These are phyloP conservation scores for Peromyscus polionotus DNA, from an alignment of 2,113 vertebrate species.

Conservation along the genomic window DNA sequence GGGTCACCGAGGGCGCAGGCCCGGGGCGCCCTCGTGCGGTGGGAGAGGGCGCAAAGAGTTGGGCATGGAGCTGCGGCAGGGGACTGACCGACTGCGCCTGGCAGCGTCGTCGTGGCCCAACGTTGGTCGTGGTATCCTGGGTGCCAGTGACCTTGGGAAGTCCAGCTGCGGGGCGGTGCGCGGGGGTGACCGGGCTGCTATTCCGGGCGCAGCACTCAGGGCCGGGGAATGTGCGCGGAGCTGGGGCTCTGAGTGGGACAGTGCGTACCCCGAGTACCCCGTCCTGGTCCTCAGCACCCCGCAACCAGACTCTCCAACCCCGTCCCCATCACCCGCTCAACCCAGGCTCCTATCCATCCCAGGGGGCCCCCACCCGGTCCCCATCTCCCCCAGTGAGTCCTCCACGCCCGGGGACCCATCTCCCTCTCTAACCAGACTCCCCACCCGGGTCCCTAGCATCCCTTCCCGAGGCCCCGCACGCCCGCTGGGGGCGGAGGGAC, in stretches of 20 bases:
- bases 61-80: background rate
- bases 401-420: background rate
- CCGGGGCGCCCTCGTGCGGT: constrained; percentile 71
- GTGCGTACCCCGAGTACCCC: background rate
- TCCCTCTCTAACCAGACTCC: background rate
- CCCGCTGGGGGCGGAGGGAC: constrained; percentile 7
- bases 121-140: background rate
- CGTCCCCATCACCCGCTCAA: background rate
- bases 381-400: background rate
- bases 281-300: background rate
- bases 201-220: constrained; percentile 70
- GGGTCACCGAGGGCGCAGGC: constrained; percentile 19
- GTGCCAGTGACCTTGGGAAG: constrained; percentile 57
- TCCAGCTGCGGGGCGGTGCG: background rate
- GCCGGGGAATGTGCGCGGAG: constrained; percentile 61
- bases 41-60: background rate
- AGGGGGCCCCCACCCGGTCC: background rate
- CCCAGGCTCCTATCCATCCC: no score
- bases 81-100: background rate
- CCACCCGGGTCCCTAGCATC: background rate
- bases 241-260: no score
- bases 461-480: background rate
- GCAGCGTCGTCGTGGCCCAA: background rate
- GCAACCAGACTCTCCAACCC: background rate
- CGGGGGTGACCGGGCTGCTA: constrained; percentile 60